A percentile compares a stretch with the other conserved stretches of the same genome.
These are phyloP conservation scores for Neodiprion fabricii DNA, from an alignment of 1,140 invertebrate genomes.

Conservation along the genomic window DNA sequence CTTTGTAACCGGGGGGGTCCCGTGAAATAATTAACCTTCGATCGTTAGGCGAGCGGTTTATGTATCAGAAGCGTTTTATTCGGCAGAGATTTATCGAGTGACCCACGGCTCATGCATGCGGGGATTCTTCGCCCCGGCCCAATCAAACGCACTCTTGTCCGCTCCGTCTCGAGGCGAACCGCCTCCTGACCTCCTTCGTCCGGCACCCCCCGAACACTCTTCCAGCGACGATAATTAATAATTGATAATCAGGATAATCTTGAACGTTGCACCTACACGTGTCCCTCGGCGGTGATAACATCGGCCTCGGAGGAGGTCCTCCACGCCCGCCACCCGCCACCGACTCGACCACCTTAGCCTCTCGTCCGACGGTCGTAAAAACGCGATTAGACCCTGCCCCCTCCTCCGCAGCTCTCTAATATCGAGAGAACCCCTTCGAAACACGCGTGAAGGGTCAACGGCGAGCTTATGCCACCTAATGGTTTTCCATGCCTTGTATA, in stretches of 20 bases:
- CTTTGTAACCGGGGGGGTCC: neutral
- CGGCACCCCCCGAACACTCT: neutral
- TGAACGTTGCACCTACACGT: neutral
- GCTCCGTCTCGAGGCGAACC: too few species aligned
- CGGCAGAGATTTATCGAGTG: neutral
- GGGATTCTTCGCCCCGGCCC: neutral
- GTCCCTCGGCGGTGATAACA: neutral
- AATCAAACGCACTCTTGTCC: neutral
- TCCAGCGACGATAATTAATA: neutral
- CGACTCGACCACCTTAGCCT: neutral
- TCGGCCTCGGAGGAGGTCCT: neutral
- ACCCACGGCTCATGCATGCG: neutral
- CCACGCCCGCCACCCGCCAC: neutral
- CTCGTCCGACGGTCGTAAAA: neutral
- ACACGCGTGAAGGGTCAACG: neutral
- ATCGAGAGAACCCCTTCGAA: neutral
- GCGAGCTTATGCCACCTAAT: neutral
- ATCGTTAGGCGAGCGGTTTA: neutral
- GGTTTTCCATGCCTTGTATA: neutral
- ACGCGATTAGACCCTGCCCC: conserved; percentile 6
- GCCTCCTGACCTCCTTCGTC: too few species aligned
- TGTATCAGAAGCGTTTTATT: neutral
- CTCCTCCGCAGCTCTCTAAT: neutral
- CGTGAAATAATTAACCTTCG: conserved; percentile 1
- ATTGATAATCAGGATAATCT: conserved; percentile 7